Conservation (phyloP, 2,113 vertebrate species). For the Plecturocebus donacophilus region DNA sequence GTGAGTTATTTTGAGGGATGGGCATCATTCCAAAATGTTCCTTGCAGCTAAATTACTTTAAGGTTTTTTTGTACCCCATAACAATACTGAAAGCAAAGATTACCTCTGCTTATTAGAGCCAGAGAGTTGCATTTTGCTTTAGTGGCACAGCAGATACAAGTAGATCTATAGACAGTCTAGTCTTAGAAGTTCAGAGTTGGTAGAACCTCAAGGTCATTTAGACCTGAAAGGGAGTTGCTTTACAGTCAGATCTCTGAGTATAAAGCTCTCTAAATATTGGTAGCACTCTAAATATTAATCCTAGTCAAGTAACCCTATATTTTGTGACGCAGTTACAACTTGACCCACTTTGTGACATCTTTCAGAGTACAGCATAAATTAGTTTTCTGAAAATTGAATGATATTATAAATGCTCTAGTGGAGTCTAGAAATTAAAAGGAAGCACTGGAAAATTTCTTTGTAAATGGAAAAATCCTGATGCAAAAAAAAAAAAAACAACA, state of each 20-base stretch:
- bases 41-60: not conserved
- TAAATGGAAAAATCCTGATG: not conserved
- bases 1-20: not conserved
- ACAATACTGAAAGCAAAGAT: not conserved
- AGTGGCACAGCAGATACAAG: not conserved
- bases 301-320: not conserved
- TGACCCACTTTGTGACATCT: not conserved
- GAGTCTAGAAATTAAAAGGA: not conserved
- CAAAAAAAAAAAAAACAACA: not conserved
- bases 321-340: not conserved
- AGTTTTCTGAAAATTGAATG: not conserved
- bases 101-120: not conserved
- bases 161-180: not conserved
- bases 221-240: not conserved
- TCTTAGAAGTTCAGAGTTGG: not conserved
- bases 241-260: not conserved
- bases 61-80: not conserved
- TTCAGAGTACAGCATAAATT: not conserved
- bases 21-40: not conserved
- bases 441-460: not conserved
- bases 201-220: not conserved
- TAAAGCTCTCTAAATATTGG: not conserved
- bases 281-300: not conserved
- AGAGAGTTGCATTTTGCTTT: not conserved
- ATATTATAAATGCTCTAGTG: not conserved